phyloP scores from a whole-genome alignment of 2,797 vertebrate genomes.

The Takifugu rubripes region DNA sequence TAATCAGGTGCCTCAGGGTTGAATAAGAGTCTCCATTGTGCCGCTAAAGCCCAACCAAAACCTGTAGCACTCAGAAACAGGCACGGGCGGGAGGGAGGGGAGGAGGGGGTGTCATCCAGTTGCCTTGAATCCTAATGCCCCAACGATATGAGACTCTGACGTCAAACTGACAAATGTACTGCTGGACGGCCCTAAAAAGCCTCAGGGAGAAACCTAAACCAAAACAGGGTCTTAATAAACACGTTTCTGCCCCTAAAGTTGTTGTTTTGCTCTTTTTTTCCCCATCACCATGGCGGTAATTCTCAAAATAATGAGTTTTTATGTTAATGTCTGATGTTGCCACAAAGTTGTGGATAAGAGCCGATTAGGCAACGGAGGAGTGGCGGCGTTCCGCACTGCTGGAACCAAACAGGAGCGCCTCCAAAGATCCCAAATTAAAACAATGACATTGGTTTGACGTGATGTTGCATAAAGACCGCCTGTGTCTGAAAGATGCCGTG shows the following conservation, averaged over 20 bases:
- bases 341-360: slow-evolving; percentile 9
- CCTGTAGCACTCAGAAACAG: slow-evolving; percentile 60
- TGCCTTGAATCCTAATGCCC: slow-evolving; percentile 61
- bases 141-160: slow-evolving; percentile 32
- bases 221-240: neutral
- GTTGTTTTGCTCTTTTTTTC: no score
- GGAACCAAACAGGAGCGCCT: neutral
- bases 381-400: slow-evolving; percentile 15
- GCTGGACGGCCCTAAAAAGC: slow-evolving; percentile 8
- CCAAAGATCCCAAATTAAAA: slow-evolving; percentile 19
- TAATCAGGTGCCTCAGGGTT: slow-evolving; percentile 68
- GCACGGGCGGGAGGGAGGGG: slow-evolving; percentile 11
- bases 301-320: no score
- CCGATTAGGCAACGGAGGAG: slow-evolving; percentile 22
- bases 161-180: slow-evolving; percentile 26
- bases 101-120: slow-evolving; percentile 41
- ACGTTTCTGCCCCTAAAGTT: slow-evolving; percentile 3
- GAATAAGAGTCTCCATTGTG: slow-evolving; percentile 62
- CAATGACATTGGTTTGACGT: neutral
- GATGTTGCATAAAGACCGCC: no score
- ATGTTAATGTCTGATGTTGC: no score
- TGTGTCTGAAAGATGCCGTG: slow-evolving; percentile 3
- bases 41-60: slow-evolving; percentile 68
- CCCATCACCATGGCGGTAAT: no score
- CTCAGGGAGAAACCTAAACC: neutral